Base-by-base conservation (phyloP, 2,113 vertebrate species). In the Coregonus clupeaformis region DNA sequence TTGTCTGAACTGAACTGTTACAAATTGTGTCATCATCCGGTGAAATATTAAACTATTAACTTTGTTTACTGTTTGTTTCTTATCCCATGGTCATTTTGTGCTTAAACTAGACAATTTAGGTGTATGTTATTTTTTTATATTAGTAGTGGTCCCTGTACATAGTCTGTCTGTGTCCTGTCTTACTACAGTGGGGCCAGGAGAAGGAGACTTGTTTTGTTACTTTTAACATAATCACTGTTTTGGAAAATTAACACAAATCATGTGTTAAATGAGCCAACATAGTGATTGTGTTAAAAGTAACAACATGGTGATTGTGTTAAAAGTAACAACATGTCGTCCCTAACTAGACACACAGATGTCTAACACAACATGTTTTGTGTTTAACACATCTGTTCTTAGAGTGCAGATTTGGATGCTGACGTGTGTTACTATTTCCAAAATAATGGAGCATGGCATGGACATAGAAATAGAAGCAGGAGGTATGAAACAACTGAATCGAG, bases 11-110 rank as follows among this genome's bases (percentile, higher is more conserved):
- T 20, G 6, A 60, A 65, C 12, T n/a, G 47, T 70, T 74, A 60
- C 68, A 30, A 57, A 25, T 47, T 6, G 63, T 72, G 64, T 71
- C 45, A 65, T 77, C 60, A 77, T 67, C 62, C 47, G 6, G 64
- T 18, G 20, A 20, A 64, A 57, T 36, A 65, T 65, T 4, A 55
- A 55, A 55, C 52, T 16, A 13, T 27, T 30, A 55, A 20, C 52
- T 1, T 65, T 65, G 27, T 20, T 30, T 55, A 20, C 52, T 18
- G 52, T 55, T 55, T 55, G 14, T 55, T 55, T 55, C 52, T 20
- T 55, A 18, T 20, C 18, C 3, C 16, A 14, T 20, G 14, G 20
- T 55, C 52, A 20, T 55, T 55, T 18, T 55, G 16, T 55, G 13
- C 20, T 55, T 55, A 55, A 55, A 14, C 13, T 20, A 5, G 16